Percentiles rank a stretch among this genome's conserved stretches.
These are phyloP conservation scores for Chloroclystis v-ata DNA, from an alignment of 2,888 invertebrate species.

Conservation along the genomic window DNA sequence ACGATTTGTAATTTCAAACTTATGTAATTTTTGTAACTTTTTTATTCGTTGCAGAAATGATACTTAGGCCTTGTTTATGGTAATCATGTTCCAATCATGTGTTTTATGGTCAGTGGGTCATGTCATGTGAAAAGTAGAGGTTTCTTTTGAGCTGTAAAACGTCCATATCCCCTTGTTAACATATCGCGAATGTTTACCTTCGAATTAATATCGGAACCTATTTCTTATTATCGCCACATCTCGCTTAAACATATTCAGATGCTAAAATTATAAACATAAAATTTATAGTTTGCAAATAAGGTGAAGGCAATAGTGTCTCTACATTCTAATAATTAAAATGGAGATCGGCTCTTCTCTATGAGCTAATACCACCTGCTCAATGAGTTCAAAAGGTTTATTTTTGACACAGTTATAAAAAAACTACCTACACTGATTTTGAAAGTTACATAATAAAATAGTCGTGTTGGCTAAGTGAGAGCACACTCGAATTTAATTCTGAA, in stretches of 20 bases:
- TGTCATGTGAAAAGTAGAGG: too few species aligned
- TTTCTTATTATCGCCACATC: too few species aligned
- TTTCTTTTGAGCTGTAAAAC: too few species aligned
- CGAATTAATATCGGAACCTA: too few species aligned
- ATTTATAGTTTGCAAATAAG: not conserved
- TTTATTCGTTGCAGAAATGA: not conserved
- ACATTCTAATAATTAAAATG: not conserved
- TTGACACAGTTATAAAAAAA: not conserved
- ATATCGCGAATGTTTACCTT: too few species aligned
- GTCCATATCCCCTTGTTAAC: too few species aligned
- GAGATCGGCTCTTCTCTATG: slow-evolving; percentile 1
- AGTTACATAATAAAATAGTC: not conserved
- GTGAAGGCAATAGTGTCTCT: not conserved
- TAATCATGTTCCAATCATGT: not conserved
- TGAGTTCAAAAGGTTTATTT: slow-evolving; percentile 1
- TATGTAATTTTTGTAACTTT: slow-evolving; percentile 2
- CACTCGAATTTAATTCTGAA: too few species aligned
- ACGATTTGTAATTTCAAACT: not conserved
- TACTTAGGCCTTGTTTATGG: not conserved
- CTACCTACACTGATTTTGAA: not conserved
- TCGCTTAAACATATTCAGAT: too few species aligned
- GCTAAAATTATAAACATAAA: too few species aligned
- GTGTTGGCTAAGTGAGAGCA: too few species aligned
- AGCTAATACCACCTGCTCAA: not conserved
- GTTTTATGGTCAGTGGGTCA: not conserved